Conservation (phyloP, 2,888 invertebrate genomes). For the Listrodromus nycthemerus region DNA sequence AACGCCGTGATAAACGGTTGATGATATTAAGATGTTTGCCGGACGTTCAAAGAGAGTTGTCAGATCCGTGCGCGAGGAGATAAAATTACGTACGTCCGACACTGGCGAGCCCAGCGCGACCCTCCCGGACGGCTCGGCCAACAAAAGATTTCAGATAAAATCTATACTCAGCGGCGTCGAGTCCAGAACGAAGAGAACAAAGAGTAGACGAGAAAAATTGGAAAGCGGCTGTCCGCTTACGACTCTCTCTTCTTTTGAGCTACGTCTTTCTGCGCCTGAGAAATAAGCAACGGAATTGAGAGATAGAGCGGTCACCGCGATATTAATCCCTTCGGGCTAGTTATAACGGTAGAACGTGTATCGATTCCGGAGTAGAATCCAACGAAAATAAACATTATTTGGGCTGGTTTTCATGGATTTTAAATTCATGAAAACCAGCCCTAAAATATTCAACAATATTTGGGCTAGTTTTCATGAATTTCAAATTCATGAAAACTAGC, state of each 20-base stretch:
- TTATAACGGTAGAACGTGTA: neutral
- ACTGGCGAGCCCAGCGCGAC: slow-evolving; percentile 25
- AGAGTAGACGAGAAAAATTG: slow-evolving; percentile 31
- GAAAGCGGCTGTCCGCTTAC: slow-evolving; percentile 17
- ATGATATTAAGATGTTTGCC: slow-evolving; percentile 44
- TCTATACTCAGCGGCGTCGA: slow-evolving; percentile 35
- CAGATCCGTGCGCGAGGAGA: slow-evolving; percentile 38
- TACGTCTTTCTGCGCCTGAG: no score
- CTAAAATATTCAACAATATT: no score
- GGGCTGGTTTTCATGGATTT: no score
- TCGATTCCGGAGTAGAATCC: neutral
- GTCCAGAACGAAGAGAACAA: slow-evolving; percentile 35
- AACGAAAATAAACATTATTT: no score
- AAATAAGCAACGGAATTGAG: no score
- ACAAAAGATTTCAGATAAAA: slow-evolving; percentile 57
- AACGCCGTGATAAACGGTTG: slow-evolving; percentile 36
- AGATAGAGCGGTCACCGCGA: neutral
- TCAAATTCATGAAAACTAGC: no score
- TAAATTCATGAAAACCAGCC: no score
- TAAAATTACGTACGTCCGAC: slow-evolving; percentile 50
- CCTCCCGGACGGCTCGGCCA: slow-evolving; percentile 34
- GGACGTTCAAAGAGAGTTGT: slow-evolving; percentile 22
- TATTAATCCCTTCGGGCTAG: slow-evolving; percentile 4
- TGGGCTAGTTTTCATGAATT: no score
- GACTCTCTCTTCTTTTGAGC: slow-evolving; percentile 4